These are phyloP conservation scores for Anaspis maculata DNA, from an alignment of 2,888 invertebrate genomes.

Conservation along the genomic window DNA sequence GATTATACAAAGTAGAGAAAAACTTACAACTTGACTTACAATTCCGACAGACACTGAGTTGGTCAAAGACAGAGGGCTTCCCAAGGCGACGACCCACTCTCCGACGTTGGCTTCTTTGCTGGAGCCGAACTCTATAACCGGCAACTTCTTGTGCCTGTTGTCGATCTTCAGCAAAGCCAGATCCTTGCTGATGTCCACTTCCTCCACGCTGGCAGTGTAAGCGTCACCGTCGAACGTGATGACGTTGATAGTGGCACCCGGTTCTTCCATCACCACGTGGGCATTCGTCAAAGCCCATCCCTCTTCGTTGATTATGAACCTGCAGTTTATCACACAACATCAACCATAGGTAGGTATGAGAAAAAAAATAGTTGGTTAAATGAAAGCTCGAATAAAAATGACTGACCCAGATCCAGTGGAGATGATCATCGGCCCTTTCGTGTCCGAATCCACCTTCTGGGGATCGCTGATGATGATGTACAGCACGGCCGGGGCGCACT, in stretches of 20 bases:
- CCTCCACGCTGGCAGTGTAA: slow-evolving; percentile 62
- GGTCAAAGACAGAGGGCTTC: slow-evolving; percentile 81
- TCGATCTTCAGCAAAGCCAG: slow-evolving; percentile 48
- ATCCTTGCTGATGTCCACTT: slow-evolving; percentile 77
- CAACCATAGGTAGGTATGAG: no score
- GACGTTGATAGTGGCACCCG: slow-evolving; percentile 44
- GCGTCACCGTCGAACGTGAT: slow-evolving; percentile 42
- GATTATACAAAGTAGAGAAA: no score
- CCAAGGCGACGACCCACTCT: slow-evolving; percentile 92
- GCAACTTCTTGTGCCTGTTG: slow-evolving; percentile 56
- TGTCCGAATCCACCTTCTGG: slow-evolving; percentile 56
- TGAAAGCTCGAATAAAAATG: no score
- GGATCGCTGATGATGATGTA: slow-evolving; percentile 81
- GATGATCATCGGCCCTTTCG: slow-evolving; percentile 56
- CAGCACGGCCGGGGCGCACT: slow-evolving; percentile 77
- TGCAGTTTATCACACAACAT: no score
- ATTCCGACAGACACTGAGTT: slow-evolving; percentile 92
- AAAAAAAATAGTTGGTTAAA: no score
- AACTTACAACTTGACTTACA: no score
- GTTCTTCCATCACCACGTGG: slow-evolving; percentile 81
- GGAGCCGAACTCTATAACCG: slow-evolving; percentile 68
- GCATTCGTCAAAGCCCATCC: slow-evolving; percentile 91
- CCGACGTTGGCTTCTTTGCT: slow-evolving; percentile 72
- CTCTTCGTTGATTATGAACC: slow-evolving; percentile 76
- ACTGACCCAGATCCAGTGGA: slow-evolving; percentile 91